Conservation (phyloP, 2,888 invertebrate genomes). For the Drosophila nr. perissopoda region DNA sequence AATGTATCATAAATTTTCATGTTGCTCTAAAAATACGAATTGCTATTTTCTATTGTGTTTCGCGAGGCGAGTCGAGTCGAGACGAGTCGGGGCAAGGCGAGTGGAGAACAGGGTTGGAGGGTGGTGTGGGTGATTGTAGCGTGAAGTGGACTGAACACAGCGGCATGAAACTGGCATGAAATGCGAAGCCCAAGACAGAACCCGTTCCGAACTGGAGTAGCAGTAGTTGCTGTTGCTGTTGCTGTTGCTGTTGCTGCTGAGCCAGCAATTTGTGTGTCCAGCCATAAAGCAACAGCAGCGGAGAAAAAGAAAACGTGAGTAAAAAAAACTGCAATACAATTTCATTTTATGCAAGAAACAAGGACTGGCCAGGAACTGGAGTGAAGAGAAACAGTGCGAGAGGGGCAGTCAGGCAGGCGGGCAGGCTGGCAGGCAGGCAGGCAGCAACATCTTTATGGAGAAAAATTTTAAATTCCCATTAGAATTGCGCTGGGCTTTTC, state of each 20-base stretch:
- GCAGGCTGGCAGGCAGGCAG: background rate
- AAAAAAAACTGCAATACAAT: constrained; percentile 72
- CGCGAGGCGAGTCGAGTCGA: constrained; percentile 9
- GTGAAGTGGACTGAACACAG: constrained; percentile 25
- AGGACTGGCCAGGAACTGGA: constrained; percentile 53
- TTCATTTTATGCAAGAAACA: constrained; percentile 79
- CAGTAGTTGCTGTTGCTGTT: constrained; percentile 18
- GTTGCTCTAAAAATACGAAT: constrained; percentile 73
- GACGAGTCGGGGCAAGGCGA: background rate
- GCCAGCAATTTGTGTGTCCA: constrained; percentile 73
- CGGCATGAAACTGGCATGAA: constrained; percentile 72
- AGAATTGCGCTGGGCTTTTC: constrained; percentile 70
- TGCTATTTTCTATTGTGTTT: constrained; percentile 76
- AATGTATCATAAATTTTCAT: constrained; percentile 79
- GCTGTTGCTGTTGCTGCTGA: constrained; percentile 52
- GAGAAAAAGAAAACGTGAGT: constrained; percentile 3
- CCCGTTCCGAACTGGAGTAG: constrained; percentile 50
- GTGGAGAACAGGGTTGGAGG: background rate
- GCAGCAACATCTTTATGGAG: constrained; percentile 71
- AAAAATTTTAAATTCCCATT: constrained; percentile 79
- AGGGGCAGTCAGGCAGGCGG: background rate
- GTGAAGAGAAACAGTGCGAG: constrained; percentile 23
- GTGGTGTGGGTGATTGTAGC: constrained; percentile 7
- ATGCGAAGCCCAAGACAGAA: constrained; percentile 71
- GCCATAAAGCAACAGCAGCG: constrained; percentile 70